Base-by-base conservation (phyloP, 2,113 vertebrate genomes). In the Vulpes ferrilata region DNA sequence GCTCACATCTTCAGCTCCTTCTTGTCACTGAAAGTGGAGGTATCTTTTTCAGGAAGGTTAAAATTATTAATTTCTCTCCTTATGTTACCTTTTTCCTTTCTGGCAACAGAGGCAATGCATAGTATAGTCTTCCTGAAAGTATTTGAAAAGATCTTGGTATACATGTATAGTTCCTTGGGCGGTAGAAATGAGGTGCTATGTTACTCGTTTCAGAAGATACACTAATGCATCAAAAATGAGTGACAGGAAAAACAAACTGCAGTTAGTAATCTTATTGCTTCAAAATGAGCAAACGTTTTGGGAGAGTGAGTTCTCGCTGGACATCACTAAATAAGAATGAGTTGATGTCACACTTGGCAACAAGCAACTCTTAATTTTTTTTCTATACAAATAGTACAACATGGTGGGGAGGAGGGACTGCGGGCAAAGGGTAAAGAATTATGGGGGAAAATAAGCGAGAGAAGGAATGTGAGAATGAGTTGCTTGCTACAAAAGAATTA, bases 341-440 rank as follows among this genome's bases (percentile, higher is more conserved):
- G 98, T 98, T 99, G 99, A 99, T 99, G 98, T 99, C 99, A 99
- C 97, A 93, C 97, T 99, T 99, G 99, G 99, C 99, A 99, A 98
- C 97, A 89, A 0, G 71, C 88, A 98, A 88, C 96, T 96, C 11
- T 32, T 43, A 51, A 92, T 74, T 85, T 32, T 98, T 97, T 96
- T 97, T 95, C 98, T 97, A 97, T 97, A 96, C 98, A 98, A 99
- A 98, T 96, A 98, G 98, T 97, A 98, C 97, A 98, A 97, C 97
- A 97, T 59, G 10, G 55, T 11, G 35, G 91, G 74, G 96, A 96
- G 88, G 86, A 92, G 87, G 81, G 87, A 57, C 79, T 89, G 23
- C 0, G 1, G 43, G 97, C 92, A 91, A 97, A 97, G 95, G 81
- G 74, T 89, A 97, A 94, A 96, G 93, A 96, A 96, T 96, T 93